phyloP scores from a whole-genome alignment of 2,113 vertebrate genomes.

The Erythrolamprus reginae region DNA sequence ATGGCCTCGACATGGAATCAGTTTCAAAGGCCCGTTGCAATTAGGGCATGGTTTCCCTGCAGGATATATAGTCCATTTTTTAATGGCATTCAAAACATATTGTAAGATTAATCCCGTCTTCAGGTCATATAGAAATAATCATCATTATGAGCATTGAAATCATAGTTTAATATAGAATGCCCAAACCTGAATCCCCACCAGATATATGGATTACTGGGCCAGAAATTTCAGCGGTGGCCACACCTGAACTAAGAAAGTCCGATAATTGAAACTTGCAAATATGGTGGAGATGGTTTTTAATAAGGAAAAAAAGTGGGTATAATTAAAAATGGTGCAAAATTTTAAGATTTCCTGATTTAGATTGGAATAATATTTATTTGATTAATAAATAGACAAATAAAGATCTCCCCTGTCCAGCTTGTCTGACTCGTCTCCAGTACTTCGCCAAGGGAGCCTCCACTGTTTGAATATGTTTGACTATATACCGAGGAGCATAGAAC shows the following conservation, averaged over 20 bases:
- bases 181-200: neutral
- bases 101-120: accelerated
- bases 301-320: neutral
- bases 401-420: no score
- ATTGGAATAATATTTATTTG: neutral
- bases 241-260: neutral
- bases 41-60: constrained; percentile 75
- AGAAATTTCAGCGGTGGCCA: neutral
- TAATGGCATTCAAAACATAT: neutral
- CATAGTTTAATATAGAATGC: neutral
- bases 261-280: neutral
- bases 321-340: neutral
- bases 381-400: no score
- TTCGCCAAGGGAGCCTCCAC: no score
- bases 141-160: neutral
- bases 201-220: neutral
- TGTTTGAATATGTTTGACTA: no score
- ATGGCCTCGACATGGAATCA: constrained; percentile 75
- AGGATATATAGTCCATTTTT: constrained; percentile 19
- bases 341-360: neutral
- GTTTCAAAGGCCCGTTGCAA: constrained; percentile 67
- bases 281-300: neutral
- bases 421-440: no score
- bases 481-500: no score
- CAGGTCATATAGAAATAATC: neutral